phyloP scores from a whole-genome alignment of 2,888 invertebrate species.

The Phorcus lineatus region DNA sequence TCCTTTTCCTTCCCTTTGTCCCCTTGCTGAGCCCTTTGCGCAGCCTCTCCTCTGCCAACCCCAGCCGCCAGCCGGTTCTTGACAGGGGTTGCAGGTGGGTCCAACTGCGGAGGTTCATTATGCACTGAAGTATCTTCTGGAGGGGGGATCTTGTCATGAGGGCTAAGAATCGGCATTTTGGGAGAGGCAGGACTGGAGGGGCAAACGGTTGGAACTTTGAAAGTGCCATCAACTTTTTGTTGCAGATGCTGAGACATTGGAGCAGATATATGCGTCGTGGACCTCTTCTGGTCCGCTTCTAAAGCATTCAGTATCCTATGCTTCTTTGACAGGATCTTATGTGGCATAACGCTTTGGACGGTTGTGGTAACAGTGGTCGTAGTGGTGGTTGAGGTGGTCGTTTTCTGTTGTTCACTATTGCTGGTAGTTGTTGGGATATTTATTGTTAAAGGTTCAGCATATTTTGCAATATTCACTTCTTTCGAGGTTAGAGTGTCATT shows the following conservation, averaged over 20 bases:
- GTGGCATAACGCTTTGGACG: slow-evolving; percentile 13
- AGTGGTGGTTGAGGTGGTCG: neutral
- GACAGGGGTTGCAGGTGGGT: slow-evolving; percentile 39
- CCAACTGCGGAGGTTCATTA: slow-evolving; percentile 63
- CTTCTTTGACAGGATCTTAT: slow-evolving; percentile 50
- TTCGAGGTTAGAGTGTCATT: neutral
- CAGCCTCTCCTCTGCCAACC: neutral
- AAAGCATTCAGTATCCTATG: slow-evolving; percentile 61
- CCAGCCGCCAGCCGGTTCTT: slow-evolving; percentile 18
- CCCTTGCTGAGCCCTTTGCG: slow-evolving; percentile 2
- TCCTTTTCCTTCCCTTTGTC: slow-evolving; percentile 24
- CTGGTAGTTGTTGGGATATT: slow-evolving; percentile 26
- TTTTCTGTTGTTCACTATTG: neutral
- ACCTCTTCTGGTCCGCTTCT: slow-evolving; percentile 59
- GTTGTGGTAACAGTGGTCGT: neutral
- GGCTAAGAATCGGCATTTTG: slow-evolving; percentile 70
- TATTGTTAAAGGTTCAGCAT: slow-evolving; percentile 31
- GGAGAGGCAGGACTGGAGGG: slow-evolving; percentile 61
- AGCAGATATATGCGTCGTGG: slow-evolving; percentile 35
- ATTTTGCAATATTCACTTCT: slow-evolving; percentile 9
- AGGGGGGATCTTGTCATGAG: slow-evolving; percentile 59
- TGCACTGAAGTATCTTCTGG: slow-evolving; percentile 43
- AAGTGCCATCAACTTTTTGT: slow-evolving; percentile 8
- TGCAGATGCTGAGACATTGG: slow-evolving; percentile 16
- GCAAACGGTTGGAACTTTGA: slow-evolving; percentile 26